Percentiles rank a stretch among this genome's conserved stretches.
These are phyloP conservation scores for Centroberyx gerrardi DNA, from an alignment of 2,797 vertebrate genomes.

Conservation along the genomic window DNA sequence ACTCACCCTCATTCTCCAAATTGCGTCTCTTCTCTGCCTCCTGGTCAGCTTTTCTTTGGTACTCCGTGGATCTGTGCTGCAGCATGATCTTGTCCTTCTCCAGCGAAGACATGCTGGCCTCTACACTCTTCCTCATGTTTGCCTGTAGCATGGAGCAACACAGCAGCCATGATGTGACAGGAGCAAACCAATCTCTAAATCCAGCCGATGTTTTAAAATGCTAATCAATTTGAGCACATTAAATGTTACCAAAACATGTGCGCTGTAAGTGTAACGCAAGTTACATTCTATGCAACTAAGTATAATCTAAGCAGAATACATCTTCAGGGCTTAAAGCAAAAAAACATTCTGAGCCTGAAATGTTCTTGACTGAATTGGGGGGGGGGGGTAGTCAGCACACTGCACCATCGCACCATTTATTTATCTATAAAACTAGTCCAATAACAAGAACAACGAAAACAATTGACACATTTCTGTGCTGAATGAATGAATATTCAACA, in stretches of 20 bases:
- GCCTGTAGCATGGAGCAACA: slow-evolving; percentile 70
- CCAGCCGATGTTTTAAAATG: slow-evolving; percentile 16
- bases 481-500: no score
- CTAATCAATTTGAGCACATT: neutral
- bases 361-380: no score
- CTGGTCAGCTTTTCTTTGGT: slow-evolving; percentile 97
- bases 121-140: slow-evolving; percentile 90
- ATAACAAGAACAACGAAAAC: no score
- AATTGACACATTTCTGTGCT: no score
- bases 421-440: no score
- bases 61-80: slow-evolving; percentile 94
- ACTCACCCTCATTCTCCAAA: slow-evolving; percentile 96
- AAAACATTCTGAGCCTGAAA: no score
- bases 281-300: neutral
- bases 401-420: no score
- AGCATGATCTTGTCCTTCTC: slow-evolving; percentile 97
- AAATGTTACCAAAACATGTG: neutral
- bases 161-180: slow-evolving; percentile 40
- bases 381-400: no score
- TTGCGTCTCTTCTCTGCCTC: slow-evolving; percentile 97
- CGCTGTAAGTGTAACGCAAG: neutral
- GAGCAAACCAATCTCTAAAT: slow-evolving; percentile 12
- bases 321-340: no score
- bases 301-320: neutral
- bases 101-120: slow-evolving; percentile 90